Base-by-base conservation (phyloP, 2,797 vertebrate species). In the Lemur catta region DNA sequence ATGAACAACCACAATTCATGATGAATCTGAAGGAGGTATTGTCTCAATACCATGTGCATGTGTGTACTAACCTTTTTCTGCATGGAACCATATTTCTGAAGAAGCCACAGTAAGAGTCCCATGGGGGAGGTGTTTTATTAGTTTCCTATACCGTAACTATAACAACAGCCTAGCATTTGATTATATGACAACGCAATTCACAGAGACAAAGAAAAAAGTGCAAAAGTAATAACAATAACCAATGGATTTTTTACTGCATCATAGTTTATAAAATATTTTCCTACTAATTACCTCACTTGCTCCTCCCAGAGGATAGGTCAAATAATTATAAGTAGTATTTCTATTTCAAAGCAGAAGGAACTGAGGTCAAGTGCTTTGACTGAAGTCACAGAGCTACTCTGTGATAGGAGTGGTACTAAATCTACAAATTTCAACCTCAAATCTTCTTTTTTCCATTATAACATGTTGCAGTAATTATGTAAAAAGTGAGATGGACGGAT, bases 231-330 rank as follows among this genome's bases (percentile, higher is more conserved):
- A 86, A 91, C 8, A 94, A 94, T 63, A 90, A 80, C 11, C 52
- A 48, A 41, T 75, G 6, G 28, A 22, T 43, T 69, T 87, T 96
- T 94, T 50, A 95, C 57, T 94, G 15, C 12, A 86, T 95, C 91
- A 84, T 22, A 89, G 22, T 76, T 50, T 71, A 82, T 87, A 84
- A 90, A 92, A 20, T 78, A 89, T 96, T 96, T 96, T 94, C 84
- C 75, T 79, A 46, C 17, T 79, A 69, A 33, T 93, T 92, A 87
- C 48, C 52, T 89, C 48, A 89, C 13, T 69, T 69, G 24, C 71
- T 86, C 48, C 59, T 91, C 84, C 89, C 86, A 95, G 80, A 75
- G 72, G 86, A 85, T 4, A 80, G 80, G 75, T 90, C 41, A 92
- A 94, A 86, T 72, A 50, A 72, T 81, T 75, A 14, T 50, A 95